Conservation (phyloP, 2,797 vertebrate species). For the Philypnodon macrostomus region DNA sequence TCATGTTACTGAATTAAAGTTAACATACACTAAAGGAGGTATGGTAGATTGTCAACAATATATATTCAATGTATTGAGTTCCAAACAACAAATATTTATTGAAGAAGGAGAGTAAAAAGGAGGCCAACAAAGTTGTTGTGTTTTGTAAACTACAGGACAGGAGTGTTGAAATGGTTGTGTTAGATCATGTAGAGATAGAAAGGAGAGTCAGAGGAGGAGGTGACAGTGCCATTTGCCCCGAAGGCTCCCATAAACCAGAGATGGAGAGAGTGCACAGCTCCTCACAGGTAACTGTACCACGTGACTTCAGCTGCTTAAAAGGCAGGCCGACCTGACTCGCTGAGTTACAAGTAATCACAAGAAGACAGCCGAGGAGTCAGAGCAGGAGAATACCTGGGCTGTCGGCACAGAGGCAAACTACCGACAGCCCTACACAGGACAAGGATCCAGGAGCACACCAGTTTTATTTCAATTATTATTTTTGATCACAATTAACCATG, state of each 20-base stretch:
- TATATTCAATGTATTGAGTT: too few relatives aligned
- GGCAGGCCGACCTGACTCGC: constrained; percentile 71
- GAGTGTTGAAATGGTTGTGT: constrained; percentile 54
- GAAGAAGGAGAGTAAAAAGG: constrained; percentile 25
- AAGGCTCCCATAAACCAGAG: constrained; percentile 75
- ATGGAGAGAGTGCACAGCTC: constrained; percentile 68
- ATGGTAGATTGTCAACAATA: too few relatives aligned
- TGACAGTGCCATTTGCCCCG: constrained; percentile 76
- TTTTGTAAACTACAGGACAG: constrained; percentile 35
- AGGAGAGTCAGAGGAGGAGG: constrained; percentile 75
- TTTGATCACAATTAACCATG: constrained; percentile 32
- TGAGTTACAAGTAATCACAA: constrained; percentile 66
- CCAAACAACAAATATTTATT: constrained; percentile 4
- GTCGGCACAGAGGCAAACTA: constrained; percentile 37
- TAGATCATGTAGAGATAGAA: constrained; percentile 58
- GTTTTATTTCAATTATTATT: too few relatives aligned
- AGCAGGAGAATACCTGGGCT: constrained; percentile 52
- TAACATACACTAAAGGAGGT: too few relatives aligned
- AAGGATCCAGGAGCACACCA: neutral
- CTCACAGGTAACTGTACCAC: constrained; percentile 79
- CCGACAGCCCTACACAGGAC: constrained; percentile 55
- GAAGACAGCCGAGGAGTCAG: constrained; percentile 43
- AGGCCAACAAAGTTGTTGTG: constrained; percentile 26
- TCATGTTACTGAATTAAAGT: too few relatives aligned
- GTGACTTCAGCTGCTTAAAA: constrained; percentile 79